A percentile compares a stretch with the other conserved stretches of the same genome.
Conservation (phyloP, 2,888 invertebrate genomes). For the Agrochola circellaris region DNA sequence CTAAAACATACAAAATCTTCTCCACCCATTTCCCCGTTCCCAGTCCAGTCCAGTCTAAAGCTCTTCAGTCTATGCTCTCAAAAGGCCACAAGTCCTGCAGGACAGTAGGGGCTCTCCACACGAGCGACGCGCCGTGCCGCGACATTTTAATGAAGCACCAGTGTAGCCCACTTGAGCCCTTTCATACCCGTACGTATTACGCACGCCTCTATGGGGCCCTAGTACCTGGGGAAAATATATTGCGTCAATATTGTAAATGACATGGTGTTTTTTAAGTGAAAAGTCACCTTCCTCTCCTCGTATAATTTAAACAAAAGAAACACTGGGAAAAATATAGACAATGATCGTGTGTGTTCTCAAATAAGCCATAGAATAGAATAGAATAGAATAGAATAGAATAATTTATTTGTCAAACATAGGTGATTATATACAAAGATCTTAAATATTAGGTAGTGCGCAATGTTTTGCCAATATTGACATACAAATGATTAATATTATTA, state of each 20-base stretch:
- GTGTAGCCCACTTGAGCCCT: slow-evolving; percentile 67
- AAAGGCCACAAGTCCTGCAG: slow-evolving; percentile 75
- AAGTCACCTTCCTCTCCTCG: background rate
- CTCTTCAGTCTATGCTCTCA: slow-evolving; percentile 55
- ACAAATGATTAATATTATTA: no score
- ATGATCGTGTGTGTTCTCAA: background rate
- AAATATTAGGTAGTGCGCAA: no score
- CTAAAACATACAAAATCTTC: background rate
- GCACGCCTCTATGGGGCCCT: slow-evolving; percentile 15
- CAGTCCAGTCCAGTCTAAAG: slow-evolving; percentile 30
- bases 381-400: no score
- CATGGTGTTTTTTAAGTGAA: background rate
- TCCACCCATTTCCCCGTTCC: background rate
- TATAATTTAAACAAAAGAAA: background rate
- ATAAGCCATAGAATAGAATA: no score
- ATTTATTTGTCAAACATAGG: no score
- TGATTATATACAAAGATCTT: no score
- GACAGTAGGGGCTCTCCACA: slow-evolving; percentile 76
- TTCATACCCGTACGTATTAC: slow-evolving; percentile 53
- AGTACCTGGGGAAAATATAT: background rate
- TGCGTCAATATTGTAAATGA: background rate
- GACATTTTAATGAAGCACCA: slow-evolving; percentile 82
- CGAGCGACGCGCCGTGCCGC: slow-evolving; percentile 75
- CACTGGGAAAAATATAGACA: background rate
- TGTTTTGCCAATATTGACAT: no score